phyloP scores from a whole-genome alignment of 2,888 invertebrate genomes.

The Nemotelus pantherinus region DNA sequence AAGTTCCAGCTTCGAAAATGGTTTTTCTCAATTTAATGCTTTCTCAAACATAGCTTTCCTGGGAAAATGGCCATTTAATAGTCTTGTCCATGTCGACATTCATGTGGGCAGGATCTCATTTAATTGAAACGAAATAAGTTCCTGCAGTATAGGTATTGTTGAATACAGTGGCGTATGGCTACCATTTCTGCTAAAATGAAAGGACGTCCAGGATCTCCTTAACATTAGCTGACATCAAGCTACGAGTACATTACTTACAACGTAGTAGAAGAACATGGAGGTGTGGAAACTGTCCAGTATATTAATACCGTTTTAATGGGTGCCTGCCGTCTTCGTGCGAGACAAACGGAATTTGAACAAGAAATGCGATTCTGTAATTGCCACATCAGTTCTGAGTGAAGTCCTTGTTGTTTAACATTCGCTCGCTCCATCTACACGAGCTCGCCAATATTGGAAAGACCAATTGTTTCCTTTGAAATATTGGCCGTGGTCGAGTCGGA shows the following conservation, averaged over 20 bases:
- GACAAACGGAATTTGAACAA: slow-evolving; percentile 1
- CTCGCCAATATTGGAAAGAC: slow-evolving; percentile 15
- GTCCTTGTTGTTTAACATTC: slow-evolving; percentile 18
- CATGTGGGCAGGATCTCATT: slow-evolving; percentile 9
- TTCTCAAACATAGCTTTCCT: slow-evolving; percentile 2
- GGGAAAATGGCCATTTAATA: slow-evolving; percentile 27
- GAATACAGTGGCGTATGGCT: neutral
- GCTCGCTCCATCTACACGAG: neutral
- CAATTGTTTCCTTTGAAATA: slow-evolving; percentile 18
- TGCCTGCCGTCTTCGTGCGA: neutral
- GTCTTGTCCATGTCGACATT: neutral
- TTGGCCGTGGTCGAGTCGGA: slow-evolving; percentile 9
- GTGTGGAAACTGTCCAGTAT: neutral
- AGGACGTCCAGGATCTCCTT: slow-evolving; percentile 1
- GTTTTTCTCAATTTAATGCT: slow-evolving; percentile 13
- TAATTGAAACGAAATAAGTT: slow-evolving; percentile 26
- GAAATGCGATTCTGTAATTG: slow-evolving; percentile 30
- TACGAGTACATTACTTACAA: no score
- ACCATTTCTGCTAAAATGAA: slow-evolving; percentile 3
- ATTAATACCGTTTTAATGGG: neutral
- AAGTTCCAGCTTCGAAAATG: slow-evolving; percentile 8
- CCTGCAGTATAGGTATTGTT: neutral
- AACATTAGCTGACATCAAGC: no score
- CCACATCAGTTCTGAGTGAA: slow-evolving; percentile 15
- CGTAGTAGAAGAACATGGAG: no score